Evolutionary conservation across 2,797 vertebrate species (phyloP), one percentile per base, ranked within the genome.

Genomic region (Oreochromis mossambicus): DNA sequence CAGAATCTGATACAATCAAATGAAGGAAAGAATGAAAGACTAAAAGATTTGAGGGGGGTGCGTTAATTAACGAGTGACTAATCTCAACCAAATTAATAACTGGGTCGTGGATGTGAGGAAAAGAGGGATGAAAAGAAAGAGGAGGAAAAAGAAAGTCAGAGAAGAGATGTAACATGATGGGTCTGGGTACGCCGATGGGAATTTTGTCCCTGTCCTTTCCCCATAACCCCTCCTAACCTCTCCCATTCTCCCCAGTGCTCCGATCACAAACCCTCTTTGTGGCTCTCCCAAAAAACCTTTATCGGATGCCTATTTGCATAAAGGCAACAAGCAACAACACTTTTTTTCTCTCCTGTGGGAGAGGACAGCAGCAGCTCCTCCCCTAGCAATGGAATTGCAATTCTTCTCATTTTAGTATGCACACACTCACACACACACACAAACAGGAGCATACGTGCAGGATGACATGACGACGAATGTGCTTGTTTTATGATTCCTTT

Each of bases 241-340:
- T 87, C 61, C 91, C 83, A 94, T 95, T 95, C 94, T 92, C 82
- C 93, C 68, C 91, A 38, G 75, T 83, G 68, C 90, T 89, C 85
- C 76, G 36, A 94, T 88, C 95, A 96, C 96, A 96, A 94, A 92
- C 92, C 85, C 91, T 92, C 95, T 96, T 96, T 96, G 96, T 96
- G 91, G 84, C 78, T 68, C 81, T 10, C 41, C 87, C 77, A 84
- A 84, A 86, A 90, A 95, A 92, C 92, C 95, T 96, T 95, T 84
- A 95, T 95, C 88, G 84, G 87, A 95, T 91, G 95, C 95, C 95
- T 96, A 96, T 97, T 96, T 96, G 95, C 95, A 96, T 97, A 92
- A 95, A 96, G 90, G 95, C 95, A 96, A 96, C 95, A 96, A 96
- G 95, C 94, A 94, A 94, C 93, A 94, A 95, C 91, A 92, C 94